These are phyloP conservation scores for Manduca sexta DNA, from an alignment of 1,140 invertebrate species.

Conservation along the genomic window DNA sequence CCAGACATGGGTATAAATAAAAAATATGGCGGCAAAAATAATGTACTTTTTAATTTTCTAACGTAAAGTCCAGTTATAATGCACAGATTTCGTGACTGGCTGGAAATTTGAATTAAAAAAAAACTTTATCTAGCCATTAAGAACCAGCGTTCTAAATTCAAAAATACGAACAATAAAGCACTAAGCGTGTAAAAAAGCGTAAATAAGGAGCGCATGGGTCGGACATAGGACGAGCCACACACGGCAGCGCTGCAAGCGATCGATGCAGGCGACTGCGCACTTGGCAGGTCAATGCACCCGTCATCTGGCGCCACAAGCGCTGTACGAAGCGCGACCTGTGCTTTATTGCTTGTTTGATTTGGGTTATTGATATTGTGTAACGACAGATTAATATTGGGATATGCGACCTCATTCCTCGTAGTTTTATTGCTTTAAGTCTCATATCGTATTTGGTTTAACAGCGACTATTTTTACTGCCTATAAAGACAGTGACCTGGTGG, in stretches of 20 bases:
- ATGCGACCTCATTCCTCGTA: too few species aligned
- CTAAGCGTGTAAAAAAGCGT: background rate
- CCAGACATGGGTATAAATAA: too few species aligned
- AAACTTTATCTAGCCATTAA: too few species aligned
- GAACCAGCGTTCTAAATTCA: too few species aligned
- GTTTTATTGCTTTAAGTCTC: background rate
- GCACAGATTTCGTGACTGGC: too few species aligned
- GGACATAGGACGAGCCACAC: background rate
- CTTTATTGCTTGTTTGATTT: constrained; percentile 3
- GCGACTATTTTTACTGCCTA: too few species aligned
- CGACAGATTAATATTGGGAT: background rate
- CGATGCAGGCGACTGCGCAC: constrained; percentile 58
- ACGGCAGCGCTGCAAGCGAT: constrained; percentile 24
- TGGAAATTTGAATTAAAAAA: too few species aligned
- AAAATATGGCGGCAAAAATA: too few species aligned
- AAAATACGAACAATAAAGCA: background rate
- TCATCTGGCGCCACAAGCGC: constrained; percentile 13
- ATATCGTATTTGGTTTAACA: too few species aligned
- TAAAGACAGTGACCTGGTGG: too few species aligned
- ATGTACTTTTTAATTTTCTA: too few species aligned
- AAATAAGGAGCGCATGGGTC: background rate
- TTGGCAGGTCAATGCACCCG: constrained; percentile 46
- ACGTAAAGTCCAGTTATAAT: too few species aligned
- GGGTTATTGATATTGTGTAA: constrained; percentile 1
- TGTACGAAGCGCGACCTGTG: constrained; percentile 14